Evolutionary conservation across 2,888 invertebrate genomes (phyloP), one percentile per base, ranked within the genome.

Genomic region (Fabriciana adippe): DNA sequence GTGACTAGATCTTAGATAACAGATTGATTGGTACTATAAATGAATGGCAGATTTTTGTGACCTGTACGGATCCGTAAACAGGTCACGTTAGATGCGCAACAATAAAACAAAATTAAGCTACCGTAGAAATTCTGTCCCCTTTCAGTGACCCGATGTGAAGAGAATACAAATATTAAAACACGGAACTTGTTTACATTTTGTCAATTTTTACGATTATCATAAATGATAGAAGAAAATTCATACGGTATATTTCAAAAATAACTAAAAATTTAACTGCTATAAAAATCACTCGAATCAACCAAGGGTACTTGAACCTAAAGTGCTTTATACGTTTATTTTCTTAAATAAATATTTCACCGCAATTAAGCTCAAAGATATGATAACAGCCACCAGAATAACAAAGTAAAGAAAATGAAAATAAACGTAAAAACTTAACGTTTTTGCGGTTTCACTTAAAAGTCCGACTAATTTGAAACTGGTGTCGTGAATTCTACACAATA

Each of bases 1-100:
- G 84, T 86, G 87, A 84, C 89, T 87, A 88, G 88, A 91, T 89
- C 82, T 71, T 75, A 87, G 91, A 90, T 90, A 87, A 83, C 80
- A 86, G 87, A 92, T 92, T 91, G 92, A 92, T 92, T 90, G 86
- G 89, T 87, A 83, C 85, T 86, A 87, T 86, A 88, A 88, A 88
- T 85, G 88, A 85, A 83, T 83, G 84, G 85, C 83, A 85, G 80
- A 84, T 81, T 84, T n/a, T 82, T 84, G 83, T 86, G 86, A 87
- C 86, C 87, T 81, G 81, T 71, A 75, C 79, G 78, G 78, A 80
- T 88, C 81, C 77, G 85, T 83, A 90, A 80, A 81, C 87, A 76
- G 82, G 82, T 87, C 89, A 89, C 89, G 90, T 88, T 78, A 76
- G 69, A 74, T 66, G 71, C 83, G 85, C 85, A 87, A 87, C 87